Conservation (phyloP, 1,140 invertebrate genomes). For the Caerostris extrusa region DNA sequence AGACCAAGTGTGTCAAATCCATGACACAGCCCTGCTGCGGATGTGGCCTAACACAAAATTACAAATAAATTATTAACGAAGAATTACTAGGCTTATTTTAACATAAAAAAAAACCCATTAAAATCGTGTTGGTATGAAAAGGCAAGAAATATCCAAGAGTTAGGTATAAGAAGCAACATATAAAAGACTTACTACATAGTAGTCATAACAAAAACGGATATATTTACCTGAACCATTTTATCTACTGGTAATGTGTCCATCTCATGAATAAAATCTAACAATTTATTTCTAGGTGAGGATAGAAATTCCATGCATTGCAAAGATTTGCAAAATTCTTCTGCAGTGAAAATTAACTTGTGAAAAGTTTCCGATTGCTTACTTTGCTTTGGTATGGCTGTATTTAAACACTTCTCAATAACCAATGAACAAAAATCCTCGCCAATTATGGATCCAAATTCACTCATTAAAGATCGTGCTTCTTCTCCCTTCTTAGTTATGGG, state of each 20-base stretch:
- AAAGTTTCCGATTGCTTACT: constrained; percentile 87
- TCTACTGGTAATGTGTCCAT: constrained; percentile 90
- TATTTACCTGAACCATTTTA: constrained; percentile 86
- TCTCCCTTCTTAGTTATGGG: constrained; percentile 82
- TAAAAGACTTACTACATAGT: too few relatives aligned
- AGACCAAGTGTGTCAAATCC: too few relatives aligned
- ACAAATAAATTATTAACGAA: too few relatives aligned
- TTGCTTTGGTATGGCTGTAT: constrained; percentile 88
- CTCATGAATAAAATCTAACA: constrained; percentile 88
- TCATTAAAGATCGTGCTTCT: constrained; percentile 84
- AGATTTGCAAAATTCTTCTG: constrained; percentile 86
- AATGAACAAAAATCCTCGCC: constrained; percentile 85
- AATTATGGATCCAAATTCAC: constrained; percentile 85
- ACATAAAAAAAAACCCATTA: too few relatives aligned
- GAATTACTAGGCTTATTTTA: too few relatives aligned
- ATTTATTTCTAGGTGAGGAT: constrained; percentile 81
- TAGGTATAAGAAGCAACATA: too few relatives aligned
- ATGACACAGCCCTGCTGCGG: too few relatives aligned
- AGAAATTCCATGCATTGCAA: constrained; percentile 83
- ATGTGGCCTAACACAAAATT: too few relatives aligned
- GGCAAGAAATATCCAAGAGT: too few relatives aligned
- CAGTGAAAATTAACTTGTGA: constrained; percentile 85
- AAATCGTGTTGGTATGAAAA: too few relatives aligned
- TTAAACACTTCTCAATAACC: constrained; percentile 88
- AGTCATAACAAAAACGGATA: too few relatives aligned